Percentiles rank a stretch among this genome's conserved stretches.
phyloP scores from a whole-genome alignment of 2,888 invertebrate genomes.

The Pherbina coryleti region DNA sequence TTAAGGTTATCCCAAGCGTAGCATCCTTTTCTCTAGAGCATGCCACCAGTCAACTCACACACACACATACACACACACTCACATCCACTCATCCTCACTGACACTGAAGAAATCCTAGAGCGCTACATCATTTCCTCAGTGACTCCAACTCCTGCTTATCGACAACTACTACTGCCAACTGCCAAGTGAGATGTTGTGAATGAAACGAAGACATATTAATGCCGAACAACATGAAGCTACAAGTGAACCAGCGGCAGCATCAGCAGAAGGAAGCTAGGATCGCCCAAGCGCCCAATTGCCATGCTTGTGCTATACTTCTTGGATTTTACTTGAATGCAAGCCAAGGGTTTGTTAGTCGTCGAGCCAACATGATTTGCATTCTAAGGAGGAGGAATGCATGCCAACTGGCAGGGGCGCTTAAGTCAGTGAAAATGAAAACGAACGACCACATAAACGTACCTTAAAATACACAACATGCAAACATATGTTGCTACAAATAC shows the following conservation, averaged over 20 bases:
- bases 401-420: background rate
- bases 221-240: constrained; percentile 4
- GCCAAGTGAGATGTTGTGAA: constrained; percentile 17
- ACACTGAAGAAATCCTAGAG: background rate
- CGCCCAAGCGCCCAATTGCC: background rate
- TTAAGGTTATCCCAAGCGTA: constrained; percentile 33
- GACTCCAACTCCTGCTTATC: background rate
- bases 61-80: background rate
- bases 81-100: background rate
- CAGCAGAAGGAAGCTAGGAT: background rate
- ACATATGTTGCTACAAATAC: background rate
- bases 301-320: constrained; percentile 10
- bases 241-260: constrained; percentile 6
- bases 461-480: background rate
- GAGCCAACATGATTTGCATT: constrained; percentile 10
- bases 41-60: background rate
- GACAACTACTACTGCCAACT: background rate
- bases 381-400: background rate
- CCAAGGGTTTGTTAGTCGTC: constrained; percentile 8
- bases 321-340: background rate
- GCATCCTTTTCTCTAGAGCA: constrained; percentile 34
- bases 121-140: background rate
- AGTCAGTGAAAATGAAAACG: constrained; percentile 15
- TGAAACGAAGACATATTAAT: constrained; percentile 29
- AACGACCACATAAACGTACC: background rate